A percentile compares a stretch with the other conserved stretches of the same genome.
Conservation (phyloP, 2,797 vertebrate genomes). For the Sylvilagus floridanus region DNA sequence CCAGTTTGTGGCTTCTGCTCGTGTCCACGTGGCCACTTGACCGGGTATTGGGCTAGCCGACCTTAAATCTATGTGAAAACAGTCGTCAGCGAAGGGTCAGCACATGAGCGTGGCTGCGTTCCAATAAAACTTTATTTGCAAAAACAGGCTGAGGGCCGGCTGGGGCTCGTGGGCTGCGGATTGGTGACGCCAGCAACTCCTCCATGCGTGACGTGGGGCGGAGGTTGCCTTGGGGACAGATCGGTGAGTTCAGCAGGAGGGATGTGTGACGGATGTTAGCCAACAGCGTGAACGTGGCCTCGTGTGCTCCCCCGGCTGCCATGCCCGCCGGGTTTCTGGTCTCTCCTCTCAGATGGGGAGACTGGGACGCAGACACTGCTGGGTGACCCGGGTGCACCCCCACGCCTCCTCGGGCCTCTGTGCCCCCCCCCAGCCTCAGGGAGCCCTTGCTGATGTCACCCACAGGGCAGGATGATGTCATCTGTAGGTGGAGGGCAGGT, state of each 20-base stretch:
- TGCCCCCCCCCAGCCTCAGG: not conserved
- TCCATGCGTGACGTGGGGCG: not conserved
- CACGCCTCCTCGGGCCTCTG: not conserved
- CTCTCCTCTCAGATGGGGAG: not conserved
- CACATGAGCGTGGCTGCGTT: fast-evolving
- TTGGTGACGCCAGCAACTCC: not conserved
- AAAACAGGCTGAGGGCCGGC: fast-evolving
- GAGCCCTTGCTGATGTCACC: not conserved
- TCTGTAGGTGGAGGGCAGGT: fast-evolving
- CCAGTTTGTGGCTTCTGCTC: not conserved
- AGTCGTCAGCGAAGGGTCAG: not conserved
- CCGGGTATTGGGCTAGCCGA: not conserved
- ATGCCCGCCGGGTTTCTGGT: fast-evolving
- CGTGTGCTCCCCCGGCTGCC: not conserved
- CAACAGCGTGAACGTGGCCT: not conserved
- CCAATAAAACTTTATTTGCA: constrained; percentile 60
- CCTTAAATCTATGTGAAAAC: not conserved
- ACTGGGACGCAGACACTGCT: not conserved
- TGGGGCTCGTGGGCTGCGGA: not conserved
- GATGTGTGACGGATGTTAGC: not conserved
- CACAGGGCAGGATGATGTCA: fast-evolving
- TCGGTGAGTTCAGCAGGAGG: not conserved
- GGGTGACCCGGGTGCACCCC: fast-evolving
- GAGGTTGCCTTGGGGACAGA: not conserved
- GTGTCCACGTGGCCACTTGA: not conserved